Conservation (phyloP, 2,888 invertebrate species). For the Lepetodrilus schrolli region DNA sequence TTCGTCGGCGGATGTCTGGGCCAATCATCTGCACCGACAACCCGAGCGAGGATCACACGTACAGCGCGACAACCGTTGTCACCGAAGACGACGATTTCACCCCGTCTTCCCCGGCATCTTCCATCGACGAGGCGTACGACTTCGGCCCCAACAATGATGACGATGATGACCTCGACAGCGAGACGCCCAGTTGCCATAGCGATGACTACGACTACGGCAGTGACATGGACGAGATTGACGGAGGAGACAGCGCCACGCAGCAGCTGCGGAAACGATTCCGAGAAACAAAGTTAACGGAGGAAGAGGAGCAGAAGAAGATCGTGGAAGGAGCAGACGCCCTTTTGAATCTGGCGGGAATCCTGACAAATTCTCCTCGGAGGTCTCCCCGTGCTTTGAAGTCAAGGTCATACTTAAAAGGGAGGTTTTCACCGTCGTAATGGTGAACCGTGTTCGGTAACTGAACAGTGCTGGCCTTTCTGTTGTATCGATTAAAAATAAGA, state of each 20-base stretch:
- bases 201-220: slow-evolving; percentile 49
- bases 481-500: too few species aligned
- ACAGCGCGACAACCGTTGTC: slow-evolving; percentile 78
- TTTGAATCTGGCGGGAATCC: slow-evolving; percentile 83
- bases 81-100: slow-evolving; percentile 50
- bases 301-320: slow-evolving; percentile 79
- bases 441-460: too few species aligned
- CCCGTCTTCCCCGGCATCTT: slow-evolving; percentile 71
- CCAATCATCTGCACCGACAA: slow-evolving; percentile 85
- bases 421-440: not conserved
- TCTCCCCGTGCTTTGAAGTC: not conserved
- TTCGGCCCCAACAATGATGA: slow-evolving; percentile 62
- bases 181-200: slow-evolving; percentile 43
- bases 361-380: slow-evolving; percentile 62
- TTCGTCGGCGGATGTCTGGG: slow-evolving; percentile 31
- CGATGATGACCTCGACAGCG: slow-evolving; percentile 44
- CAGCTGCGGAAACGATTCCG: slow-evolving; percentile 32
- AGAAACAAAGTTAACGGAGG: slow-evolving; percentile 47
- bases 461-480: not conserved
- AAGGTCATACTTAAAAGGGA: slow-evolving; percentile 4
- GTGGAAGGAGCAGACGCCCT: slow-evolving; percentile 87
- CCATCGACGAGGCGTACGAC: slow-evolving; percentile 75
- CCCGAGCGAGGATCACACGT: slow-evolving; percentile 94
- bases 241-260: slow-evolving; percentile 47
- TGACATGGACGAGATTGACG: slow-evolving; percentile 64